phyloP scores from a whole-genome alignment of 2,797 vertebrate species.

The Coendou prehensilis region DNA sequence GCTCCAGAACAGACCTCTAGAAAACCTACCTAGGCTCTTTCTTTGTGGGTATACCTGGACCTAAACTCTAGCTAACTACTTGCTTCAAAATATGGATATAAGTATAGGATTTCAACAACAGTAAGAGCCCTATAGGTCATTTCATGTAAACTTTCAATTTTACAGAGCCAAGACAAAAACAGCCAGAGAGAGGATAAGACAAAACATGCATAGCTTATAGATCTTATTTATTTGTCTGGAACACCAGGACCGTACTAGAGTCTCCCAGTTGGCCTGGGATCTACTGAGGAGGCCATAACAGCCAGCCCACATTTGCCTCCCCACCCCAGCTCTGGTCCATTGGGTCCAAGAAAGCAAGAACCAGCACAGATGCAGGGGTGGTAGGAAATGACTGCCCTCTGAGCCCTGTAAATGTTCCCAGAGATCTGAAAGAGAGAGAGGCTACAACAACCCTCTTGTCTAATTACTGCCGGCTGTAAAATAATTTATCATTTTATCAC shows the following conservation, averaged over 20 bases:
- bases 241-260: background rate
- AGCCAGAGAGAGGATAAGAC: background rate
- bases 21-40: background rate
- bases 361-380: conserved; percentile 35
- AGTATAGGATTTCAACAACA: background rate
- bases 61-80: background rate
- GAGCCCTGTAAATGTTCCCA: conserved; percentile 69
- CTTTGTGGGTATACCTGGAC: background rate
- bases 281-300: conserved; percentile 43
- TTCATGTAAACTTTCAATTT: conserved; percentile 11
- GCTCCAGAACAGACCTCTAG: background rate
- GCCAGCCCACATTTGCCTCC: conserved; percentile 61
- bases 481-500: conserved; percentile 79
- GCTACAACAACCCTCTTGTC: conserved; percentile 66
- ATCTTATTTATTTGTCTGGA: conserved; percentile 23
- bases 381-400: conserved; percentile 73
- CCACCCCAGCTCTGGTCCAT: background rate
- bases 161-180: conserved; percentile 31
- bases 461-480: conserved; percentile 82
- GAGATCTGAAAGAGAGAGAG: conserved; percentile 63
- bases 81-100: background rate
- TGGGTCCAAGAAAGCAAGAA: conserved; percentile 63
- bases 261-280: background rate
- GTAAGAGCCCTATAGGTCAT: background rate
- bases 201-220: background rate